Conservation (phyloP, 1,140 invertebrate species). For the Euglossa dilemma region DNA sequence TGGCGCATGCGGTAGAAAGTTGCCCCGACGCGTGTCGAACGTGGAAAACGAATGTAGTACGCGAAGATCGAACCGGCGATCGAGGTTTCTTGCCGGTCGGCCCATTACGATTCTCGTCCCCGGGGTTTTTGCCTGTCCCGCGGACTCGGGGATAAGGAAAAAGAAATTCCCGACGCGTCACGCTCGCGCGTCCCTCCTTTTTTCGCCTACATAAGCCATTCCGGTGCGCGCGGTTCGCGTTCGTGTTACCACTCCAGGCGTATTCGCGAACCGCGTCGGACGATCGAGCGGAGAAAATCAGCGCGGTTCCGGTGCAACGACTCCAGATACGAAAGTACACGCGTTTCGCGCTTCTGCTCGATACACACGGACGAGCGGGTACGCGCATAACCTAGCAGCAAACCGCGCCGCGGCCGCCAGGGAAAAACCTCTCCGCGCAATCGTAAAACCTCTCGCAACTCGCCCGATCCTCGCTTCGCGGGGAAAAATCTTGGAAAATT, state of each 20-base stretch:
- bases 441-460: conserved; percentile 54
- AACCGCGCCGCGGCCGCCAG: no score
- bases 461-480: conserved; percentile 35
- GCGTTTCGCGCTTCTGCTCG: conserved; percentile 30
- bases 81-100: conserved; percentile 10
- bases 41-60: neutral
- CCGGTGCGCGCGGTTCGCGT: neutral
- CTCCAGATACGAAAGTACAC: conserved; percentile 1
- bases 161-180: conserved; percentile 27
- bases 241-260: neutral
- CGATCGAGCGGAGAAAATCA: conserved; percentile 46
- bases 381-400: neutral
- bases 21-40: neutral
- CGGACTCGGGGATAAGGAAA: neutral
- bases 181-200: conserved; percentile 4
- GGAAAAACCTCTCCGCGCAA: conserved; percentile 4
- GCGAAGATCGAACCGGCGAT: neutral
- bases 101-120: neutral
- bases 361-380: neutral
- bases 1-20: neutral
- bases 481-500: conserved; percentile 57
- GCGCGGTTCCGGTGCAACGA: conserved; percentile 59
- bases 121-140: neutral
- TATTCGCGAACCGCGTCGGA: neutral
- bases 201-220: conserved; percentile 2